Evolutionary conservation across 2,888 invertebrate species (phyloP).

Genomic region (Eledona agricola): DNA sequence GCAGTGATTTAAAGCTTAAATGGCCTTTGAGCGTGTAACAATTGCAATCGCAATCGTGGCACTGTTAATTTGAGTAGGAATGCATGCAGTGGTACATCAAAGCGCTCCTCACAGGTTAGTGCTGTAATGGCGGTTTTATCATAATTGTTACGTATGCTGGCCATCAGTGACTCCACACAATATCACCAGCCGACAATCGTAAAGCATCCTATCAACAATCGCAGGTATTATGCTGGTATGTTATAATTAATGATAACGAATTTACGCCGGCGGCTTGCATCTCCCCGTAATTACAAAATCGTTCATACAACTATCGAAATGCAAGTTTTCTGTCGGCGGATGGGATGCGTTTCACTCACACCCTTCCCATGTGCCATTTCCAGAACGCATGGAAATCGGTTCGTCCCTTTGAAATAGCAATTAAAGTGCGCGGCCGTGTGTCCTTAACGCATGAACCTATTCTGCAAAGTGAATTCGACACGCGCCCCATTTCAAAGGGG

Average conservation of each 20-base stretch:
- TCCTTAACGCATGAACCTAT: conserved; percentile 49
- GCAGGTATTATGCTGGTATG: conserved; percentile 26
- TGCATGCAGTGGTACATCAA: conserved; percentile 18
- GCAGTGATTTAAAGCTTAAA: too few relatives aligned
- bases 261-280: conserved; percentile 12
- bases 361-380: conserved; percentile 7
- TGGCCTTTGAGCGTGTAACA: too few relatives aligned
- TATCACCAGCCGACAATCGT: conserved; percentile 32
- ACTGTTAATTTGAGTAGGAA: too few relatives aligned
- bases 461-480: conserved; percentile 51
- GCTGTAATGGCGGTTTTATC: conserved; percentile 43
- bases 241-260: conserved; percentile 28
- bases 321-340: too few relatives aligned
- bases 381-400: conserved; percentile 13
- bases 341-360: too few relatives aligned
- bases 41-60: too few relatives aligned
- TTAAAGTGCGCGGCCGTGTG: conserved; percentile 51
- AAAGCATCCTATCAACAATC: conserved; percentile 34
- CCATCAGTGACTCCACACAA: conserved; percentile 14
- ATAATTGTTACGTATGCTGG: conserved; percentile 25
- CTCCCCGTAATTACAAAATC: conserved; percentile 1
- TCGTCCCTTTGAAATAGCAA: conserved; percentile 38
- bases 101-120: conserved; percentile 35
- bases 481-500: conserved; percentile 48
- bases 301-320: too few relatives aligned